Evolutionary conservation across 2,797 vertebrate species (phyloP).

Genomic region (Parambassis ranga): DNA sequence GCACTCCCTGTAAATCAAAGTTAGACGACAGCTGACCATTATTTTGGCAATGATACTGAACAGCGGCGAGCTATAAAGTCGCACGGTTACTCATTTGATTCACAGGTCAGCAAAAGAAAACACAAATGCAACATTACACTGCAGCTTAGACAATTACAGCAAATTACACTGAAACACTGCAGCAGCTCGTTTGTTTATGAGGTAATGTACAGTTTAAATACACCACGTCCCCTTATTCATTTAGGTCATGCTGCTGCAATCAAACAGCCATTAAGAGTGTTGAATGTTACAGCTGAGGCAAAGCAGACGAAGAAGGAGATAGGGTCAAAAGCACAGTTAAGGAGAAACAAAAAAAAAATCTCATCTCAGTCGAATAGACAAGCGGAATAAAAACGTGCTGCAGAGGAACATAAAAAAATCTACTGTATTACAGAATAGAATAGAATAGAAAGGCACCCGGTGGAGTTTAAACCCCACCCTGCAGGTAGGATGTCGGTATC

Average conservation of each 20-base stretch:
- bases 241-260: slow-evolving; percentile 49
- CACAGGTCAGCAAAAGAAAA: slow-evolving; percentile 51
- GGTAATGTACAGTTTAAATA: slow-evolving; percentile 50
- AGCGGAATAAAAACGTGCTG: not conserved
- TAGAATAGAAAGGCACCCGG: not conserved
- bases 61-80: slow-evolving; percentile 32
- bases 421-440: not conserved
- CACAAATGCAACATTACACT: slow-evolving; percentile 49
- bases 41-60: slow-evolving; percentile 31
- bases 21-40: not conserved
- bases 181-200: slow-evolving; percentile 45
- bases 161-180: slow-evolving; percentile 55
- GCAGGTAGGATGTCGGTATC: slow-evolving; percentile 12
- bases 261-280: slow-evolving; percentile 49
- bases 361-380: not conserved
- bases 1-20: slow-evolving; percentile 29
- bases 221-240: slow-evolving; percentile 7
- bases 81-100: slow-evolving; percentile 24
- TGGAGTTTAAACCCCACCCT: slow-evolving; percentile 5
- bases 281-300: slow-evolving; percentile 32
- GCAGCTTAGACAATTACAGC: slow-evolving; percentile 52
- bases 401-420: not conserved
- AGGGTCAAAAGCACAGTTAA: not conserved
- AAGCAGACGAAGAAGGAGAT: slow-evolving; percentile 34
- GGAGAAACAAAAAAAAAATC: not conserved